Conservation (phyloP, 2,113 vertebrate genomes). For the Ameiurus melas region DNA sequence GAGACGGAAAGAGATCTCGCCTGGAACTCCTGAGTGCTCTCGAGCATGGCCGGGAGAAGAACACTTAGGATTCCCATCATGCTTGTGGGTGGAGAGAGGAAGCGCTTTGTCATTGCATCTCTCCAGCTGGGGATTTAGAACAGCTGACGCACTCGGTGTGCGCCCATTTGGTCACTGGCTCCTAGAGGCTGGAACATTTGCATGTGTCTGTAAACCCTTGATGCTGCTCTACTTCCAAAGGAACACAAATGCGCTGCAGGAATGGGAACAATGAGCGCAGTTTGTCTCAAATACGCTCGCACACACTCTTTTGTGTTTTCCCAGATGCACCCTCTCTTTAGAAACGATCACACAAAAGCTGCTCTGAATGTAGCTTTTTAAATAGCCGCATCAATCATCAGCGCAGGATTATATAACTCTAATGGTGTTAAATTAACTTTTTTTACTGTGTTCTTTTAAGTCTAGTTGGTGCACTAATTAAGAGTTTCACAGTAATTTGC, state of each 20-base stretch:
- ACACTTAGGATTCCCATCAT: constrained; percentile 21
- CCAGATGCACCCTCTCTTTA: constrained; percentile 36
- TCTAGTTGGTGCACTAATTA: constrained; percentile 13
- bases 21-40: neutral
- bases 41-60: neutral
- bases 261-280: constrained; percentile 13
- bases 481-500: constrained; percentile 21
- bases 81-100: neutral
- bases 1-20: neutral
- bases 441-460: constrained; percentile 1
- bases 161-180: constrained; percentile 1
- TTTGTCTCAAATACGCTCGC: constrained; percentile 34
- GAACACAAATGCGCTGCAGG: constrained; percentile 20
- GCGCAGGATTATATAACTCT: constrained; percentile 1
- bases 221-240: neutral
- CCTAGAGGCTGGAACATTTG: constrained; percentile 24
- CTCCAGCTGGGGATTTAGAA: constrained; percentile 5
- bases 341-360: constrained; percentile 47
- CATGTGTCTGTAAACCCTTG: constrained; percentile 13
- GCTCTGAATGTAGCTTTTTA: constrained; percentile 45
- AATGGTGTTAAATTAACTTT: constrained; percentile 21
- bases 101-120: neutral
- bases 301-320: constrained; percentile 38
- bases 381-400: constrained; percentile 43
- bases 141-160: neutral